Conservation (phyloP, 2,888 invertebrate species). For the Penaeus monodon region DNA sequence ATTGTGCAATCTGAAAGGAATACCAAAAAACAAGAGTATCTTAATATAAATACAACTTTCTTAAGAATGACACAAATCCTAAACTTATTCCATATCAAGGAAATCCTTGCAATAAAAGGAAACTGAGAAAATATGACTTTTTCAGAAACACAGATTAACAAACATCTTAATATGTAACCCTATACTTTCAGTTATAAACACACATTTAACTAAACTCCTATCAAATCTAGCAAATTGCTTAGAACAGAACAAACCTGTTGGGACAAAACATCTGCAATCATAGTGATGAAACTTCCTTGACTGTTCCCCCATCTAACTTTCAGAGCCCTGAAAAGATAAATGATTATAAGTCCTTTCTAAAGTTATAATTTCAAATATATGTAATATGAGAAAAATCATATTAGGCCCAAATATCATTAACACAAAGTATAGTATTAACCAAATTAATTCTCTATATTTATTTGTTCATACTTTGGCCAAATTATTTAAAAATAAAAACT, state of each 20-base stretch:
- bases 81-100: too few species aligned
- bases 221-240: neutral
- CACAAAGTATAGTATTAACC: neutral
- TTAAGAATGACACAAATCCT: too few species aligned
- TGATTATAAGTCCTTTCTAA: neutral
- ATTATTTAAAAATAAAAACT: too few species aligned
- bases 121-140: constrained; percentile 3
- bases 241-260: constrained; percentile 53
- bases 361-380: too few species aligned
- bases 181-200: neutral
- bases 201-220: neutral
- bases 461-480: too few species aligned
- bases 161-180: neutral
- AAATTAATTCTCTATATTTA: too few species aligned
- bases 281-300: constrained; percentile 49
- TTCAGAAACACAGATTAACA: neutral
- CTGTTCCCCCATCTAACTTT: constrained; percentile 61
- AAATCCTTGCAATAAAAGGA: constrained; percentile 66
- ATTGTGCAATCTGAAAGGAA: constrained; percentile 75
- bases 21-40: too few species aligned
- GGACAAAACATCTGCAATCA: constrained; percentile 65
- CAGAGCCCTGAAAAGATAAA: constrained; percentile 54
- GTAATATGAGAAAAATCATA: neutral
- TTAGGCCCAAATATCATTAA: neutral
- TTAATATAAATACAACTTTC: too few species aligned